Evolutionary conservation across 2,797 vertebrate species (phyloP).

Genomic region (Echiichthys vipera): DNA sequence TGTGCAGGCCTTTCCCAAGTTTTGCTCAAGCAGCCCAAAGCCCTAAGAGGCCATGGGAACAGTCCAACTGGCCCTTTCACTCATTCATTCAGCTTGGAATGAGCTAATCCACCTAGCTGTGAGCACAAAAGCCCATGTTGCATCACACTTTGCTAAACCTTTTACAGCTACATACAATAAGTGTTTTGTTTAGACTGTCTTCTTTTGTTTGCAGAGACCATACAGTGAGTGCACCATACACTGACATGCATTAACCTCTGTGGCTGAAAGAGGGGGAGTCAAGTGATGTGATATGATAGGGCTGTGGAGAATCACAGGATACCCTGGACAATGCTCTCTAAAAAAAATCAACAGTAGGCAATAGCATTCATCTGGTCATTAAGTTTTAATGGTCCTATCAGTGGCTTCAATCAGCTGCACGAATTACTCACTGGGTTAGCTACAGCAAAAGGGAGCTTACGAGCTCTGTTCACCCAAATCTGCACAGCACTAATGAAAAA

Average conservation of each 20-base stretch:
- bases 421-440: conserved; percentile 43
- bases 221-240: conserved; percentile 3
- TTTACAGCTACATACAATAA: conserved; percentile 33
- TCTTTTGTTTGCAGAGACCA: conserved; percentile 13
- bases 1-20: conserved; percentile 18
- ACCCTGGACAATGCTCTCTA: conserved; percentile 39
- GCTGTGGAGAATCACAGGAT: conserved; percentile 31
- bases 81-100: conserved; percentile 48
- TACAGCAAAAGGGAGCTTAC: conserved; percentile 36
- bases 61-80: conserved; percentile 35
- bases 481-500: conserved; percentile 58
- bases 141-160: conserved; percentile 56
- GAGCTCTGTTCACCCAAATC: conserved; percentile 26
- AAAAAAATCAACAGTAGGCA: conserved; percentile 57
- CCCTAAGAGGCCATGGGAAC: conserved; percentile 31
- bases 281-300: conserved; percentile 19
- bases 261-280: conserved; percentile 23
- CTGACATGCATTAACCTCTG: conserved; percentile 26
- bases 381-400: conserved; percentile 62
- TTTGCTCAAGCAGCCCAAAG: conserved; percentile 10
- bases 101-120: conserved; percentile 58
- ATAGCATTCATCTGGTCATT: conserved; percentile 53
- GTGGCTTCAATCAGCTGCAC: conserved; percentile 64
- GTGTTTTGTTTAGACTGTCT: conserved; percentile 4
- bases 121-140: conserved; percentile 59